phyloP scores from a whole-genome alignment of 2,888 invertebrate genomes.

The Brachypalpus laphriformis region DNA sequence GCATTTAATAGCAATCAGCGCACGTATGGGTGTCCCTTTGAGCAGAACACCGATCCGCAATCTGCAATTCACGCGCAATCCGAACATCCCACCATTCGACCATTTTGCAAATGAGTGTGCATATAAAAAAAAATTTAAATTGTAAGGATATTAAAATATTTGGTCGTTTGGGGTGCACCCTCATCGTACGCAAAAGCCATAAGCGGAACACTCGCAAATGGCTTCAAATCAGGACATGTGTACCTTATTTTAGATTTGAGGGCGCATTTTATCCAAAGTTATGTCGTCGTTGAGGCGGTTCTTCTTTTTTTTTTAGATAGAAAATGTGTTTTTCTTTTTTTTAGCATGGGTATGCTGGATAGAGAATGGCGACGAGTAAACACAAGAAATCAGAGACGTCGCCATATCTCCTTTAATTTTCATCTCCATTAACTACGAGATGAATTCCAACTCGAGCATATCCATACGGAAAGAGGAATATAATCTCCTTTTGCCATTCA shows the following conservation, averaged over 20 bases:
- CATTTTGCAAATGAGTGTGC: conserved; percentile 53
- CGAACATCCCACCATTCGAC: conserved; percentile 17
- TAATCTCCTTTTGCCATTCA: conserved; percentile 59
- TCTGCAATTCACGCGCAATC: conserved; percentile 6
- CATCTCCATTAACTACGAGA: conserved; percentile 74
- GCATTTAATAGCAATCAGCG: conserved; percentile 58
- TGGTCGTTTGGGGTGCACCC: conserved; percentile 15
- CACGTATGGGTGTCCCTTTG: conserved; percentile 1
- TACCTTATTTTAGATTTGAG: conserved; percentile 59
- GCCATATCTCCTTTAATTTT: conserved; percentile 73
- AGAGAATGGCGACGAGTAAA: conserved; percentile 48
- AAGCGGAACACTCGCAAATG: conserved; percentile 53
- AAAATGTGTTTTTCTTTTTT: neutral
- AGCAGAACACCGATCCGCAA: conserved; percentile 1
- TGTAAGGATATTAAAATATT: conserved; percentile 42
- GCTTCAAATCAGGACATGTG: conserved; percentile 70
- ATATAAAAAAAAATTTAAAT: conserved; percentile 13
- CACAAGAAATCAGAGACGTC: conserved; percentile 71
- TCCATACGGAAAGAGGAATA: conserved; percentile 69
- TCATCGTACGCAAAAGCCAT: conserved; percentile 3
- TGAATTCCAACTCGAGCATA: conserved; percentile 72
- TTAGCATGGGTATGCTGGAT: neutral
- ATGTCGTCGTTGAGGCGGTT: conserved; percentile 42
- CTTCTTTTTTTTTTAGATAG: conserved; percentile 30
- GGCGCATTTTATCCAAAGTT: conserved; percentile 57